phyloP scores from a whole-genome alignment of 1,140 invertebrate species.

The Liolophura sinensis region DNA sequence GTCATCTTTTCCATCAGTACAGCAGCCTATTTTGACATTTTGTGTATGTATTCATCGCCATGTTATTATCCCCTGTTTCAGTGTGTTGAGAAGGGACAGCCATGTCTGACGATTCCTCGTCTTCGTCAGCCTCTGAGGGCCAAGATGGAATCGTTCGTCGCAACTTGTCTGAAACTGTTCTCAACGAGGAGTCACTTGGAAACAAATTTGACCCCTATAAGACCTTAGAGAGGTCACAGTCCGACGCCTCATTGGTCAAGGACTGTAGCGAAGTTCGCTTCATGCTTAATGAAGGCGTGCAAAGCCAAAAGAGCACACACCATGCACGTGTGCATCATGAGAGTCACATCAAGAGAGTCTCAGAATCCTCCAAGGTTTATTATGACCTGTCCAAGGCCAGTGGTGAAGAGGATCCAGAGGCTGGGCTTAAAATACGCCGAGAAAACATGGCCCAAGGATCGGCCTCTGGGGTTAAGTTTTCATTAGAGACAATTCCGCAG shows the following conservation, averaged over 20 bases:
- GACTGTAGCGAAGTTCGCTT: constrained; percentile 1
- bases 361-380: constrained; percentile 43
- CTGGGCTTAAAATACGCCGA: too few species aligned
- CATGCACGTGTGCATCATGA: too few species aligned
- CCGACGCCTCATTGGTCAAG: constrained; percentile 32
- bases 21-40: too few species aligned
- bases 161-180: constrained; percentile 10
- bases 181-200: constrained; percentile 9
- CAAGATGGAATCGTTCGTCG: not conserved
- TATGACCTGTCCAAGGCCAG: constrained; percentile 35
- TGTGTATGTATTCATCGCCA: not conserved
- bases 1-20: too few species aligned
- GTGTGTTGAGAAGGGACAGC: constrained; percentile 4
- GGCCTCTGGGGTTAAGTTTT: too few species aligned
- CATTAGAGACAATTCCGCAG: constrained; percentile 32
- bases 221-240: constrained; percentile 41
- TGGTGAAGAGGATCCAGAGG: too few species aligned
- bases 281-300: too few species aligned
- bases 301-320: too few species aligned
- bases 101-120: constrained; percentile 10
- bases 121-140: not conserved
- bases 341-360: constrained; percentile 13
- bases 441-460: too few species aligned
- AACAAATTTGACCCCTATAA: constrained; percentile 36
- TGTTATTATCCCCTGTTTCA: constrained; percentile 7